phyloP scores from a whole-genome alignment of 2,113 vertebrate genomes.

The Gymnorhina tibicen region DNA sequence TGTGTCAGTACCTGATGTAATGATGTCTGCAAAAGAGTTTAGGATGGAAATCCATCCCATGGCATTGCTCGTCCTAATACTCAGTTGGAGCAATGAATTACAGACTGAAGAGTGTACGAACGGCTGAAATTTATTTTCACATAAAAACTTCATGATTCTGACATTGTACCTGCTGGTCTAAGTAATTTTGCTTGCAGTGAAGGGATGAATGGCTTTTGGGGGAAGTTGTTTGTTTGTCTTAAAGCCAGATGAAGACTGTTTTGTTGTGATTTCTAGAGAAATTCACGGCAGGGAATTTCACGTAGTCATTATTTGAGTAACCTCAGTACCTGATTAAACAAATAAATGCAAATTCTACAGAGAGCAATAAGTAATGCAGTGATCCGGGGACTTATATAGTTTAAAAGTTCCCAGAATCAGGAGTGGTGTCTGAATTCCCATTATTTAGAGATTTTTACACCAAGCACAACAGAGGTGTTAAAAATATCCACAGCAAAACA shows the following conservation, averaged over 20 bases:
- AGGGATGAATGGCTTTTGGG: background rate
- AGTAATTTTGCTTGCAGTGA: background rate
- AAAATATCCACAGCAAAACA: background rate
- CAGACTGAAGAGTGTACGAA: background rate
- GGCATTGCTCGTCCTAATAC: accelerated
- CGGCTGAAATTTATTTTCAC: background rate
- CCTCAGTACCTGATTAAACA: background rate
- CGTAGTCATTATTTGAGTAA: background rate
- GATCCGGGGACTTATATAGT: background rate
- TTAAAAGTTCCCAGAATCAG: background rate
- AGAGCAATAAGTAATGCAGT: background rate
- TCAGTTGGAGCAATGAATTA: background rate
- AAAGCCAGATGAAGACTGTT: background rate
- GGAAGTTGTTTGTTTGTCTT: background rate
- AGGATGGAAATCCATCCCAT: background rate
- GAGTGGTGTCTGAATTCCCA: background rate
- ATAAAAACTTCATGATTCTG: background rate
- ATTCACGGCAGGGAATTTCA: background rate
- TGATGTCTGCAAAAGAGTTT: background rate
- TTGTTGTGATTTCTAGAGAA: background rate
- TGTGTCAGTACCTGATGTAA: background rate
- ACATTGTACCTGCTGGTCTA: background rate
- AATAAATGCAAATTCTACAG: background rate
- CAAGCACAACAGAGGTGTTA: background rate
- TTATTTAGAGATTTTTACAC: background rate